A percentile compares a stretch with the other conserved stretches of the same genome.
phyloP scores from a whole-genome alignment of 2,113 vertebrate genomes.

The Tamias sibiricus region DNA sequence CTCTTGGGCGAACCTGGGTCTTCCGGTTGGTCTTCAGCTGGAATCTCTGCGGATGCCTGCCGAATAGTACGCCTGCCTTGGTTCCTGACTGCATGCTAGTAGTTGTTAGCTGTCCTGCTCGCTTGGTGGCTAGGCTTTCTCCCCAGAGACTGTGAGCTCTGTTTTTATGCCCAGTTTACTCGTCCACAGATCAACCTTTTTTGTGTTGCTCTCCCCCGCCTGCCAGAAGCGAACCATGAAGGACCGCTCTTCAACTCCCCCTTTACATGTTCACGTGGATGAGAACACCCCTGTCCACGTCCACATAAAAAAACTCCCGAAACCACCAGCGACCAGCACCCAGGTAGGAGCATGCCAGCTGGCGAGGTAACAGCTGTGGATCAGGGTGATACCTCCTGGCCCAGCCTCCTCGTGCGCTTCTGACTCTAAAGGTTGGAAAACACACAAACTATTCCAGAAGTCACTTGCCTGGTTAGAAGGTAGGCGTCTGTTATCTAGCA shows the following conservation, averaged over 20 bases:
- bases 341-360: constrained; percentile 84
- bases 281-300: constrained; percentile 95
- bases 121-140: constrained; percentile 66
- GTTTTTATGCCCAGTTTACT: constrained; percentile 86
- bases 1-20: not conserved
- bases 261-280: constrained; percentile 95
- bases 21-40: not conserved
- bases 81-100: constrained; percentile 49
- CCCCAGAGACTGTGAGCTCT: constrained; percentile 57
- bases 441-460: not conserved
- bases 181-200: constrained; percentile 86
- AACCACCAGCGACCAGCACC: constrained; percentile 87
- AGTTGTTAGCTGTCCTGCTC: constrained; percentile 65
- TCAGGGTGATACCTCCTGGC: not conserved
- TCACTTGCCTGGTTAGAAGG: constrained; percentile 25
- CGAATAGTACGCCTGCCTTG: not conserved
- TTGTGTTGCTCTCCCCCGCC: constrained; percentile 81
- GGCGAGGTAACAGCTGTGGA: constrained; percentile 52
- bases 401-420: not conserved
- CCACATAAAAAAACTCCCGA: constrained; percentile 93
- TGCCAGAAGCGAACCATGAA: constrained; percentile 91
- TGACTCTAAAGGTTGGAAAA: constrained; percentile 35
- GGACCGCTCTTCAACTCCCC: constrained; percentile 92
- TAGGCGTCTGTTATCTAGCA: constrained; percentile 28
- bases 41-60: constrained; percentile 50